phyloP scores from a whole-genome alignment of 2,797 vertebrate genomes.

The Cossypha heuglini region DNA sequence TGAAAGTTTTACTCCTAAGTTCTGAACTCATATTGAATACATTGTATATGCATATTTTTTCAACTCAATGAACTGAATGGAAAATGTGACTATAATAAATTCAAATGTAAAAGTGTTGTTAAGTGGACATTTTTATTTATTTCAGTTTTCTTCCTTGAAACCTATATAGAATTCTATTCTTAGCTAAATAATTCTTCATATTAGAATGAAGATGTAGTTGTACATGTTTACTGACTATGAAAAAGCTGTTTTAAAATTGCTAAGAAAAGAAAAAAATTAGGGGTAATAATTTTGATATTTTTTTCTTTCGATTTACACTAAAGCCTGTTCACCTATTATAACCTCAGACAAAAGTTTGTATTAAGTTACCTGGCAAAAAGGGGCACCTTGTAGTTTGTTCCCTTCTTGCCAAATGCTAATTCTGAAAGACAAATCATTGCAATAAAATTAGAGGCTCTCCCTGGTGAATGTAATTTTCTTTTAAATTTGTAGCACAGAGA shows the following conservation, averaged over 20 bases:
- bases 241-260: not conserved
- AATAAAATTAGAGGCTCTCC: not conserved
- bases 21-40: not conserved
- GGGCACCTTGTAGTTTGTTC: not conserved
- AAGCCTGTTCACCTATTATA: not conserved
- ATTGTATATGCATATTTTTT: not conserved
- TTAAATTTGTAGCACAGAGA: not conserved
- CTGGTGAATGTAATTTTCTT: not conserved
- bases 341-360: not conserved
- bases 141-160: not conserved
- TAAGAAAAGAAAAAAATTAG: not conserved
- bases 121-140: not conserved
- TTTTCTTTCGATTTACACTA: not conserved
- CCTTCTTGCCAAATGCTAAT: not conserved
- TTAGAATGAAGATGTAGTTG: not conserved
- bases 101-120: not conserved
- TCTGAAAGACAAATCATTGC: not conserved
- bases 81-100: not conserved
- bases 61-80: not conserved
- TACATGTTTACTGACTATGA: not conserved
- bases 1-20: not conserved
- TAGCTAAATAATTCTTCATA: not conserved
- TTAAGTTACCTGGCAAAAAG: not conserved
- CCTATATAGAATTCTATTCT: not conserved
- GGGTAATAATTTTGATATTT: not conserved